phyloP scores from a whole-genome alignment of 2,888 invertebrate genomes.

The Ischnus inquisitorius region DNA sequence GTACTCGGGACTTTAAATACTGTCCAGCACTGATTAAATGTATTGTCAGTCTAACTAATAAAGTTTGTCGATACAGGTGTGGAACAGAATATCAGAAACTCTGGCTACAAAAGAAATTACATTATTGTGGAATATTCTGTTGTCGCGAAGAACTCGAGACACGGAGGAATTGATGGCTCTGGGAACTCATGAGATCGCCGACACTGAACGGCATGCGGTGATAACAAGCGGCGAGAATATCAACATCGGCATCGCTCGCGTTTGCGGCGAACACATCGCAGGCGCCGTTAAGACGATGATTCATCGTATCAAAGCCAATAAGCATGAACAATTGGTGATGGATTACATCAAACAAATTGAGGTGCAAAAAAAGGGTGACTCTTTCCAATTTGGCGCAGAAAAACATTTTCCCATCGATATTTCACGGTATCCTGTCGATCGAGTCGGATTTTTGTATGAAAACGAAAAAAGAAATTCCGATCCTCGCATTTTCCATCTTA shows the following conservation, averaged over 20 bases:
- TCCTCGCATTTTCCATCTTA: neutral
- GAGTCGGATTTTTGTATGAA: neutral
- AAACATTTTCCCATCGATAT: neutral
- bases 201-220: slow-evolving; percentile 6
- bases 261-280: slow-evolving; percentile 76
- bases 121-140: slow-evolving; percentile 78
- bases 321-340: slow-evolving; percentile 72
- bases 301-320: slow-evolving; percentile 68
- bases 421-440: no score
- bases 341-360: slow-evolving; percentile 80
- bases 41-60: no score
- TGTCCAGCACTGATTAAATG: no score
- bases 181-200: slow-evolving; percentile 67
- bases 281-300: slow-evolving; percentile 73
- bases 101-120: slow-evolving; percentile 76
- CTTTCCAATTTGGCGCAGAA: neutral
- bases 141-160: slow-evolving; percentile 74
- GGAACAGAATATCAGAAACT: slow-evolving; percentile 75
- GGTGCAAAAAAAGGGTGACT: slow-evolving; percentile 64
- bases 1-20: no score
- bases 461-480: neutral
- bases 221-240: slow-evolving; percentile 64
- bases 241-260: slow-evolving; percentile 76
- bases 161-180: slow-evolving; percentile 76
- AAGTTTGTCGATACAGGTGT: slow-evolving; percentile 75